A percentile compares a stretch with the other conserved stretches of the same genome.
phyloP scores from a whole-genome alignment of 2,113 vertebrate genomes.

The Ascaphus truei region DNA sequence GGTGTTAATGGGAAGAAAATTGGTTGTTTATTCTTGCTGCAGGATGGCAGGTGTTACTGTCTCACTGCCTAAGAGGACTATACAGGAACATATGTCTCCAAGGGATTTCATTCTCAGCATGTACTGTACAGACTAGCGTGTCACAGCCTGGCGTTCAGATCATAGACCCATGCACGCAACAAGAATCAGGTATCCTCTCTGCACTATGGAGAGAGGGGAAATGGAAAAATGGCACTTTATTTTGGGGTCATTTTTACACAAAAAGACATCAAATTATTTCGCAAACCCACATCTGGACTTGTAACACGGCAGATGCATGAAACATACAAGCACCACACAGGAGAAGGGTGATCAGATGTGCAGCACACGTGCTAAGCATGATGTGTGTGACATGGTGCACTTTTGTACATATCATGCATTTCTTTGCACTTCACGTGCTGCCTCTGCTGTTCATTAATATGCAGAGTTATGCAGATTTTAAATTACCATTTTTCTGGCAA shows the following conservation, averaged over 20 bases:
- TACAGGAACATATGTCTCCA: not conserved
- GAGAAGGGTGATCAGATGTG: too few relatives aligned
- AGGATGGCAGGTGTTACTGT: slow-evolving; percentile 17
- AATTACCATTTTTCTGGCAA: slow-evolving; percentile 37
- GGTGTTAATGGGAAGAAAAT: slow-evolving; percentile 3
- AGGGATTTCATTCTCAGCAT: slow-evolving; percentile 13
- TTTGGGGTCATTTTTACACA: too few relatives aligned
- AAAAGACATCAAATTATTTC: too few relatives aligned
- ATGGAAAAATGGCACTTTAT: too few relatives aligned
- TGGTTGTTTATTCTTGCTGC: not conserved
- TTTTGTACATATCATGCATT: not conserved
- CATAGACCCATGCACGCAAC: too few relatives aligned
- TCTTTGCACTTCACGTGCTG: slow-evolving; percentile 4
- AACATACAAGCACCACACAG: too few relatives aligned
- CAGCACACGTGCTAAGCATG: too few relatives aligned
- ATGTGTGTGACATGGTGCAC: slow-evolving; percentile 3
- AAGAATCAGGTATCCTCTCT: too few relatives aligned
- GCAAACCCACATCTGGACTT: too few relatives aligned
- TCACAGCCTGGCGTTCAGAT: too few relatives aligned
- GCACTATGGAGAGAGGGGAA: too few relatives aligned
- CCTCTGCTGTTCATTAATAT: slow-evolving; percentile 27
- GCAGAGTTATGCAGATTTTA: slow-evolving; percentile 34
- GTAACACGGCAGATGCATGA: too few relatives aligned
- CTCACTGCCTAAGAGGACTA: not conserved
- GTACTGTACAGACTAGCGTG: slow-evolving; percentile 1